These are phyloP conservation scores for Danio jaintianensis DNA, from an alignment of 2,797 vertebrate genomes.

Conservation along the genomic window DNA sequence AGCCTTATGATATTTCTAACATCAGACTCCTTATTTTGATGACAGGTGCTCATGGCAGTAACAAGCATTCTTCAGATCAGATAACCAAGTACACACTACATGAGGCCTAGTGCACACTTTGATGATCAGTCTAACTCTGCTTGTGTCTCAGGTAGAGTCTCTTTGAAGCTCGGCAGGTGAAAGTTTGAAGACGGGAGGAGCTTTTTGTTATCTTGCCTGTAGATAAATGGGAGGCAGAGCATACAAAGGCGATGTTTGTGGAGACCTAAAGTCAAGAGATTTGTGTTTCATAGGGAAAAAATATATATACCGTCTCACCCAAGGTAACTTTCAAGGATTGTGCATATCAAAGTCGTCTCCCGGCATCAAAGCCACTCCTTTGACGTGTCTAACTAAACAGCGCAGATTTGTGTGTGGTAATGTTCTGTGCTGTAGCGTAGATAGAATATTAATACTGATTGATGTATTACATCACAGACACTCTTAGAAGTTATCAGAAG, in stretches of 20 bases:
- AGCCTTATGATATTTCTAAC: background rate
- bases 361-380: constrained; percentile 30
- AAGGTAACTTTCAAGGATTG: constrained; percentile 31
- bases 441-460: constrained; percentile 40
- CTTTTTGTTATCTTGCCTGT: constrained; percentile 41
- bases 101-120: constrained; percentile 21
- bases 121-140: constrained; percentile 28
- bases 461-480: constrained; percentile 41
- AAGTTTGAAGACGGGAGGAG: constrained; percentile 37
- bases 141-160: constrained; percentile 20
- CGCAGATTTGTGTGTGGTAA: constrained; percentile 13
- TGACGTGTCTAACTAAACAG: constrained; percentile 38
- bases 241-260: constrained; percentile 10
- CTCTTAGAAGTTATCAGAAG: constrained; percentile 19
- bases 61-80: constrained; percentile 32
- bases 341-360: constrained; percentile 25
- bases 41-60: background rate
- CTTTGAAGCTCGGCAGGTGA: constrained; percentile 50
- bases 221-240: background rate
- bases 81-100: constrained; percentile 40
- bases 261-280: constrained; percentile 41
- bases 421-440: background rate
- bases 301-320: constrained; percentile 4
- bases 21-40: background rate
- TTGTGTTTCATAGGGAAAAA: constrained; percentile 25